Conservation (phyloP, 2,113 vertebrate species). For the Lota lota region DNA sequence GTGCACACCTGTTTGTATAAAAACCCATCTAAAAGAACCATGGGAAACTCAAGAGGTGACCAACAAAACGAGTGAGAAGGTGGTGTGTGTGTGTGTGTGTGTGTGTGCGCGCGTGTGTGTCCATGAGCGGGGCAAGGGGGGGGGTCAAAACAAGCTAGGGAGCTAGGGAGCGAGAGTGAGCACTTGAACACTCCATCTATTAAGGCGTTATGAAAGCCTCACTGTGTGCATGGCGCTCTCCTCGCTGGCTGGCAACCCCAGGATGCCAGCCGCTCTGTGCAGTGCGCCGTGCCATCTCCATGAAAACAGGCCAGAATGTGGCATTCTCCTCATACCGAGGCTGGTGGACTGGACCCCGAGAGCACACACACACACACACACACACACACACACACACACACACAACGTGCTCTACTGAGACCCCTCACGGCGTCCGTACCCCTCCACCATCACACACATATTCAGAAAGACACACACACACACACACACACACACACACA, state of each 20-base stretch:
- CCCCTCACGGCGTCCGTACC: too few species aligned
- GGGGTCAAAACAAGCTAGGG: background rate
- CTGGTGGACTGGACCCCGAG: conserved; percentile 16
- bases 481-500: conserved; percentile 21
- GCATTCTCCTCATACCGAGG: conserved; percentile 61
- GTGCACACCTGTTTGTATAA: conserved; percentile 38
- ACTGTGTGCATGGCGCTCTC: conserved; percentile 62
- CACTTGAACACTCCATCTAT: conserved; percentile 52
- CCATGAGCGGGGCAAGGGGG: background rate
- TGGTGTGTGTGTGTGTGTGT: too few species aligned
- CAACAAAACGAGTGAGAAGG: conserved; percentile 26
- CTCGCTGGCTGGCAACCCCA: conserved; percentile 13
- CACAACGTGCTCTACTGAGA: background rate
- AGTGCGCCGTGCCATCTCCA: conserved; percentile 77
- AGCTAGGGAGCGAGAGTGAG: conserved; percentile 3
- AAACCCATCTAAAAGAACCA: conserved; percentile 24
- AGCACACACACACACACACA: conserved; percentile 19
- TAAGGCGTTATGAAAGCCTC: conserved; percentile 75
- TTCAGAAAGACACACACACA: conserved; percentile 14
- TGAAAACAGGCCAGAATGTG: conserved; percentile 79
- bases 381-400: conserved; percentile 17
- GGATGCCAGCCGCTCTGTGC: conserved; percentile 76
- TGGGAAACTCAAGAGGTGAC: conserved; percentile 46
- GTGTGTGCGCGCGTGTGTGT: background rate
- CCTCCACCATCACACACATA: background rate